These are phyloP conservation scores for Laothoe populi DNA, from an alignment of 2,888 invertebrate genomes.

Conservation along the genomic window DNA sequence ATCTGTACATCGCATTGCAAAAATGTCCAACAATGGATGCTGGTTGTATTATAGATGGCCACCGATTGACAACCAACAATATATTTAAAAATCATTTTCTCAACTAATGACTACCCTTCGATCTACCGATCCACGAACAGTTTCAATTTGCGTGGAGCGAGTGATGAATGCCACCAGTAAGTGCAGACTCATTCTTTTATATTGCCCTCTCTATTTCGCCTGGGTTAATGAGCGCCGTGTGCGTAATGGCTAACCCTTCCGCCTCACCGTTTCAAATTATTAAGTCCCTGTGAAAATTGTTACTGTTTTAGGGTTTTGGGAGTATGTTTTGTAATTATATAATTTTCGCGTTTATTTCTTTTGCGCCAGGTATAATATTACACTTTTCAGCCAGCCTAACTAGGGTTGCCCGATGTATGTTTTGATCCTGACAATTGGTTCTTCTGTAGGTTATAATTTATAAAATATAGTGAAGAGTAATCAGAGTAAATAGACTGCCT, in stretches of 20 bases:
- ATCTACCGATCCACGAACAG: constrained; percentile 30
- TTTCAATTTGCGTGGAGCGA: constrained; percentile 46
- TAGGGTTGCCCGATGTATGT: too few species aligned
- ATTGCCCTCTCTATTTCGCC: constrained; percentile 75
- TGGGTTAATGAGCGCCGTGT: constrained; percentile 67
- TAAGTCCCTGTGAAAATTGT: constrained; percentile 55
- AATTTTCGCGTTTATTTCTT: not conserved
- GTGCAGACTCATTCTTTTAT: constrained; percentile 76
- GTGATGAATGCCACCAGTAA: constrained; percentile 40
- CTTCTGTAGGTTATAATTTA: too few species aligned
- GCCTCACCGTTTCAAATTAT: constrained; percentile 33
- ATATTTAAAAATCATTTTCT: not conserved
- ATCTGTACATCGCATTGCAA: too few species aligned
- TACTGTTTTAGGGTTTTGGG: constrained; percentile 24
- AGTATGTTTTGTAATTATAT: constrained; percentile 26
- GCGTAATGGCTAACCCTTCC: constrained; percentile 48
- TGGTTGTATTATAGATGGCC: too few species aligned
- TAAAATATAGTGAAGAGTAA: too few species aligned
- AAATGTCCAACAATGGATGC: too few species aligned
- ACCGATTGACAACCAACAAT: too few species aligned
- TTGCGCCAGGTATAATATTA: too few species aligned
- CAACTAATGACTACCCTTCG: not conserved
- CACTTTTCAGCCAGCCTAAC: too few species aligned
- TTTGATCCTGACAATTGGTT: too few species aligned
- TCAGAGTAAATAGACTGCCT: too few species aligned